A percentile compares a stretch with the other conserved stretches of the same genome.
Conservation (phyloP, 2,888 invertebrate genomes). For the Acrobasis repandana region DNA sequence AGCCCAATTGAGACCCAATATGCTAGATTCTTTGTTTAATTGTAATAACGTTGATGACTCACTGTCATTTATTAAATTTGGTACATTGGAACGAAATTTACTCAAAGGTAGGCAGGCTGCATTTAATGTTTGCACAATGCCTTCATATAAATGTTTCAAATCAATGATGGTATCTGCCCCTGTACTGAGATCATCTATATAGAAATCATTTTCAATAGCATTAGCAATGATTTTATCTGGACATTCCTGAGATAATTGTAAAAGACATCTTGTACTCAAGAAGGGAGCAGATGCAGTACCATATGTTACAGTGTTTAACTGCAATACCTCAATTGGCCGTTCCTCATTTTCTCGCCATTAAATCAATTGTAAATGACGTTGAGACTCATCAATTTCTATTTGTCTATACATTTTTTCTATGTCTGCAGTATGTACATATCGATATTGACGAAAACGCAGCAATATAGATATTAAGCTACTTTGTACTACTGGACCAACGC, state of each 20-base stretch:
- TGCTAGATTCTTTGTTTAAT: not conserved
- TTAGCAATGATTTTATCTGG: not conserved
- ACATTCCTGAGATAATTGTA: constrained; percentile 13
- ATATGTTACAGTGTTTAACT: constrained; percentile 5
- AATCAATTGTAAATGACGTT: constrained; percentile 3
- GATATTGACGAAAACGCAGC: not conserved
- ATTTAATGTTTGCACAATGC: not conserved
- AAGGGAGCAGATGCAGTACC: constrained; percentile 6
- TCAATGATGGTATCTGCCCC: not conserved
- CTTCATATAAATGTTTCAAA: not conserved
- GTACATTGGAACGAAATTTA: not conserved
- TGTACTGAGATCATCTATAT: not conserved
- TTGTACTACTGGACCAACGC: too few species aligned
- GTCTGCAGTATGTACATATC: not conserved
- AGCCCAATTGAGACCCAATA: not conserved
- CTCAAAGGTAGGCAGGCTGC: not conserved
- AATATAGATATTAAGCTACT: too few species aligned
- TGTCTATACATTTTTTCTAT: constrained; percentile 9
- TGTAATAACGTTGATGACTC: not conserved
- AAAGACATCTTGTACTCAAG: constrained; percentile 1
- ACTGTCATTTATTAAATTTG: not conserved
- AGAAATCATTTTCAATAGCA: constrained; percentile 3
- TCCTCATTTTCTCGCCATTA: constrained; percentile 1
- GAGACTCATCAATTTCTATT: not conserved
- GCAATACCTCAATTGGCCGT: not conserved